Base-by-base conservation (phyloP, 2,113 vertebrate species). In the Bettongia penicillata region DNA sequence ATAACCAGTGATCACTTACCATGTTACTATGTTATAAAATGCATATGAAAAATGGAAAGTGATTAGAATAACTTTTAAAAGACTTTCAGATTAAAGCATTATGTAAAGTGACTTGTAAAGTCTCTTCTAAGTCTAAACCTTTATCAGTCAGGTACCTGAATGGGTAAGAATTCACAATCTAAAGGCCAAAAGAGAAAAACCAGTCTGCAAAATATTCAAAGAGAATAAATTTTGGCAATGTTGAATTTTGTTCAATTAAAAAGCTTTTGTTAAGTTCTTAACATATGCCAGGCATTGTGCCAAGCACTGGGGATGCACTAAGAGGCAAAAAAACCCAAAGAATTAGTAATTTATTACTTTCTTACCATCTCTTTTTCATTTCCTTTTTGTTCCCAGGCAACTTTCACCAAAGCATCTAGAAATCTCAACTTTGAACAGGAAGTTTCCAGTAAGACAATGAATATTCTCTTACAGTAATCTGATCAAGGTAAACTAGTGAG, bases 21-120 rank as follows among this genome's bases (percentile, higher is more conserved):
- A 0, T 61, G 57, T 48, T 68, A 2, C n/a, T 23, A 90, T 51
- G n/a, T 31, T 89, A 16, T 31, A 49, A 1, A 25, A 52, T 52
- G 28, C 6, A 94, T 61, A 91, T 93, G 95, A 53, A 51, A 48
- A 55, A 51, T 3, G 77, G 22, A 12, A 68, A 6, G 19, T 84
- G 68, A 84, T 84, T 84, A 93, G 57, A 94, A 68, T 89, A 91
- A 43, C 52, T 52, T 91, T 90, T 4, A 3, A 77, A n/a, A 90
- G 89, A 92, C 55, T 43, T 14, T 57, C 52, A 94, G 92, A 91
- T 92, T 50, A 47, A 95, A 91, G 51, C 77, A 49, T 57, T 93
- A 47, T 7, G 61, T 90, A 50, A 95, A 95, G 91, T 90, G 10
- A 37, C 92, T 94, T 12, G 6, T 93, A 77, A 91, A 77, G 90